Evolutionary conservation across 2,797 vertebrate genomes (phyloP), one percentile per base, ranked within the genome.

Genomic region (Hoplostethus atlanticus): DNA sequence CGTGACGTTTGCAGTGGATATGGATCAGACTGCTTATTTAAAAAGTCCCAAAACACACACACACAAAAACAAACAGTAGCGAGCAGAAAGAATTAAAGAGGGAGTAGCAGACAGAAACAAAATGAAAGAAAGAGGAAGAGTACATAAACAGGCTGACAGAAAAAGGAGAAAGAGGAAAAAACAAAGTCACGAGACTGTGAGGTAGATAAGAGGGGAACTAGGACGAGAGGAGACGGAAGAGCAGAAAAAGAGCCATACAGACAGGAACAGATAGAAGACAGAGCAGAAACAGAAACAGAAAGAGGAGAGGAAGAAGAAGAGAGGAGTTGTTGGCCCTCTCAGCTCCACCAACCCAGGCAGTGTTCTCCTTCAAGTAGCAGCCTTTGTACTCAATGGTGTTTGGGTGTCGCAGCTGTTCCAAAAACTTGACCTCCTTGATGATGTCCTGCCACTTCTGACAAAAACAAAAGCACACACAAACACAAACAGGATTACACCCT

Each of bases 361-460:
- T 99, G 85, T 99, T 97, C 71, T 99, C 98, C 84, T 99, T 99
- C 91, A 99, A 91, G 91, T 99, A 99, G 94, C 98, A 99, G 81
- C 98, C 98, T 95, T 99, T 99, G 83, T 99, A 99, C 61, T 99
- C 98, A 4, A 99, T 99, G 56, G 97, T 99, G 93, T 99, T 99
- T 66, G 98, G 98, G 87, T 99, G 98, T 83, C 96, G 97, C 79
- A 99, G 94, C 81, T 98, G 97, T 71, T 93, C 95, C 78, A 99
- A 92, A 94, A 99, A 99, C 88, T 97, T 97, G 79, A 99, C 97
- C 94, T 99, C 98, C 88, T 99, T 99, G 89, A 99, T 97, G 92
- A 99, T 99, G 94, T 99, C 98, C 92, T 99, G 98, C 98, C 98
- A 99, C 94, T 99, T 99, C 98, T 99, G 91, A 47, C 67, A 81